phyloP scores from a whole-genome alignment of 2,113 vertebrate genomes.

The Plecturocebus donacophilus region DNA sequence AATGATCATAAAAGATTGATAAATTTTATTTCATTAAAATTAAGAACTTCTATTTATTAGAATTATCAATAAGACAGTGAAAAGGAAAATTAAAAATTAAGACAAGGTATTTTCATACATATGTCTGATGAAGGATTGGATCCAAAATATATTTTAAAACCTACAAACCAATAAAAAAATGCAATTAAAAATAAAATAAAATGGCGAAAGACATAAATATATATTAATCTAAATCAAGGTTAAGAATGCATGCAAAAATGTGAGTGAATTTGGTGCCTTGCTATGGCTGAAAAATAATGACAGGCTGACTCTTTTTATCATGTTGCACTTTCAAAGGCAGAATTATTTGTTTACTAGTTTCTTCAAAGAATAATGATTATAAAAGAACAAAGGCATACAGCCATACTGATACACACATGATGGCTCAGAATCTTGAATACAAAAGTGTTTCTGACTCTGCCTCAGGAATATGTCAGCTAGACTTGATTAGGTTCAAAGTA shows the following conservation, averaged over 20 bases:
- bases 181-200: not conserved
- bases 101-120: too few relatives aligned
- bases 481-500: conserved; percentile 30
- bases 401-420: not conserved
- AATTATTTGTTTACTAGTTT: conserved; percentile 38
- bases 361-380: conserved; percentile 18
- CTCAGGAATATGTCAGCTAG: not conserved
- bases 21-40: too few relatives aligned
- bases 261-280: conserved; percentile 47
- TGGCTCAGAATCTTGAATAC: not conserved
- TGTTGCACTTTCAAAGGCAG: conserved; percentile 37
- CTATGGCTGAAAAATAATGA: conserved; percentile 31
- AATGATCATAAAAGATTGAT: too few relatives aligned
- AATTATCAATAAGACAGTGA: too few relatives aligned
- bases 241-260: conserved; percentile 51
- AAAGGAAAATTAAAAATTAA: too few relatives aligned
- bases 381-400: not conserved
- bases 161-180: too few relatives aligned
- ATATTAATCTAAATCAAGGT: conserved; percentile 46
- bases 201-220: conserved; percentile 35
- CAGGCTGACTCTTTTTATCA: conserved; percentile 41
- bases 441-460: conserved; percentile 27
- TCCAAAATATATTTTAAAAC: too few relatives aligned
- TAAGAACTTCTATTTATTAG: too few relatives aligned
- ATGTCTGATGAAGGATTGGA: too few relatives aligned